A percentile compares a stretch with the other conserved stretches of the same genome.
These are phyloP conservation scores for Tricholaema leucomelas DNA, from an alignment of 2,113 vertebrate species.

Conservation along the genomic window DNA sequence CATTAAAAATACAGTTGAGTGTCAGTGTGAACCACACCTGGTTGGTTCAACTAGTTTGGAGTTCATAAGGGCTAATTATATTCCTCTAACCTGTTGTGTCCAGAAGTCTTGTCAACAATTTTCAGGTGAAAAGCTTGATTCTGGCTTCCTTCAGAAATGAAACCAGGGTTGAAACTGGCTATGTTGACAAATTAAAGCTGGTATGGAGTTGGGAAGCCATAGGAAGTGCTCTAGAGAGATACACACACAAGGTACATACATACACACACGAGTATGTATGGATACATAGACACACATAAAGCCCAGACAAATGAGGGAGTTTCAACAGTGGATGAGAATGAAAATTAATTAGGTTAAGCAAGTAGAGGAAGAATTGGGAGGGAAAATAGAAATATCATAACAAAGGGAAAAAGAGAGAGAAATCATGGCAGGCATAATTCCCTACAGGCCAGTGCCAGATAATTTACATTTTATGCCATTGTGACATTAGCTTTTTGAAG, in stretches of 20 bases:
- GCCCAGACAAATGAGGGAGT: neutral
- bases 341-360: neutral
- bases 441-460: neutral
- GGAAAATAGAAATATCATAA: neutral
- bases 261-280: neutral
- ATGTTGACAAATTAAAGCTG: neutral
- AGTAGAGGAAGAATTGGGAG: neutral
- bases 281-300: neutral
- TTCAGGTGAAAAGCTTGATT: neutral
- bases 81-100: neutral
- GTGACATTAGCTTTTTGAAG: constrained; percentile 22
- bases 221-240: neutral
- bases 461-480: constrained; percentile 27
- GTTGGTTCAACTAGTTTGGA: neutral
- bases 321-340: neutral
- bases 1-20: neutral
- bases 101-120: neutral
- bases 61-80: neutral
- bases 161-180: neutral
- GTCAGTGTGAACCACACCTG: neutral
- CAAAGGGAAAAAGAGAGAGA: neutral
- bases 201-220: neutral
- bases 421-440: constrained; percentile 16
- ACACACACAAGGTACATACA: neutral
- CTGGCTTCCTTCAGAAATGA: neutral